A percentile compares a stretch with the other conserved stretches of the same genome.
Conservation (phyloP, 2,113 vertebrate genomes). For the Xenopus laevis region DNA sequence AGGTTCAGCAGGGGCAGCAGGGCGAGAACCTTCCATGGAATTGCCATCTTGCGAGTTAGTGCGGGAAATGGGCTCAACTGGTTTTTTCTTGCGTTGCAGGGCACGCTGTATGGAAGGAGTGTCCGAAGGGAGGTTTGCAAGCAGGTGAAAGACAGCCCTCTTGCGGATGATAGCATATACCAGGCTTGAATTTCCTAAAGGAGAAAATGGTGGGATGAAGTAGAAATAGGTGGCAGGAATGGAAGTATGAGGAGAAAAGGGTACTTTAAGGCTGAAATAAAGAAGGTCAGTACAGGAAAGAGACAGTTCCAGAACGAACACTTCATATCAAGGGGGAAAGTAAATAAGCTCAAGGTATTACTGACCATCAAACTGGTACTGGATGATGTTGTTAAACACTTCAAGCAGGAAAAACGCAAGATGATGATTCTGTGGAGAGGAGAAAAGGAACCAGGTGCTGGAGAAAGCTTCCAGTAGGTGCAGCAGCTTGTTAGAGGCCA, state of each 20-base stretch:
- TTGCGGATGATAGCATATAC: conserved; percentile 97
- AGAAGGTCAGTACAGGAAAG: too few species aligned
- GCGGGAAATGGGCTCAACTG: conserved; percentile 82
- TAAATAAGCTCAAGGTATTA: not conserved
- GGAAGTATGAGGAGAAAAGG: not conserved
- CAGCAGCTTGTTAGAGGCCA: conserved; percentile 92
- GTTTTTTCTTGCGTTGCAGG: conserved; percentile 82
- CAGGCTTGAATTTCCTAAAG: conserved; percentile 89
- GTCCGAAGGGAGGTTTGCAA: conserved; percentile 90
- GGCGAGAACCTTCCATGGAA: conserved; percentile 93
- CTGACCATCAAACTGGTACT: conserved; percentile 98
- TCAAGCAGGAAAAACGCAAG: conserved; percentile 95
- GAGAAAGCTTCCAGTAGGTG: conserved; percentile 97
- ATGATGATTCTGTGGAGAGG: conserved; percentile 89
- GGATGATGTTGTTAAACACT: conserved; percentile 98
- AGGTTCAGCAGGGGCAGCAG: conserved; percentile 88
- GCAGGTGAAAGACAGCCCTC: conserved; percentile 89
- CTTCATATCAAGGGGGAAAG: too few species aligned
- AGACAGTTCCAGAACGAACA: too few species aligned
- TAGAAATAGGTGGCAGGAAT: too few species aligned
- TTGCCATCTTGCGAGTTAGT: conserved; percentile 86
- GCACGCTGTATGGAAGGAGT: conserved; percentile 83
- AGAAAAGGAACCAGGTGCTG: conserved; percentile 94
- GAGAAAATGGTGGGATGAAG: not conserved
- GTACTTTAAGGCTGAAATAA: not conserved